Conservation (phyloP, 2,888 invertebrate genomes). For the Cephus rjabovi region DNA sequence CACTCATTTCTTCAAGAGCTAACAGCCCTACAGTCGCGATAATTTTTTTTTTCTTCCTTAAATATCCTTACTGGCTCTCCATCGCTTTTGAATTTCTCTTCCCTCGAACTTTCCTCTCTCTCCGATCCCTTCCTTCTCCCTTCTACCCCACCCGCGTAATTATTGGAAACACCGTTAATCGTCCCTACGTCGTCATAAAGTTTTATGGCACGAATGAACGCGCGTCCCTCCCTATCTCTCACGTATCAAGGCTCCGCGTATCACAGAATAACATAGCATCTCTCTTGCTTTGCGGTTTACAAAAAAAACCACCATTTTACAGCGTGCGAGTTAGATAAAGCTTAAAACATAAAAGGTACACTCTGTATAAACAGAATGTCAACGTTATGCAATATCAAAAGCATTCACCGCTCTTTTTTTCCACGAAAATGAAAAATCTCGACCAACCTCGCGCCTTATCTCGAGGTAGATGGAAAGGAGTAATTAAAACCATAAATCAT, state of each 20-base stretch:
- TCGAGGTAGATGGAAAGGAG: neutral
- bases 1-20: conserved; percentile 21
- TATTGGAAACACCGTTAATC: neutral
- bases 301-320: conserved; percentile 22
- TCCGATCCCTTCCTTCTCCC: neutral
- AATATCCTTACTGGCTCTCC: neutral
- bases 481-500: neutral
- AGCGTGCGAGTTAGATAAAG: conserved; percentile 34
- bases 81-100: neutral
- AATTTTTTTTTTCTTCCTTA: neutral
- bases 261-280: neutral
- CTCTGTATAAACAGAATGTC: neutral
- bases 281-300: neutral
- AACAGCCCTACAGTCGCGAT: neutral
- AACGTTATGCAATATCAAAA: neutral
- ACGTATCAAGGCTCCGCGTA: neutral
- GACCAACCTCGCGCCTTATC: neutral
- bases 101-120: conserved; percentile 14
- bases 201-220: neutral
- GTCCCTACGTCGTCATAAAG: neutral
- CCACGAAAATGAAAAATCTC: neutral
- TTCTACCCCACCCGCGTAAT: neutral
- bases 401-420: neutral
- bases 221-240: conserved; percentile 12
- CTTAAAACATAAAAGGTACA: conserved; percentile 5